A percentile compares a stretch with the other conserved stretches of the same genome.
phyloP scores from a whole-genome alignment of 2,113 vertebrate genomes.

The Colius striatus region DNA sequence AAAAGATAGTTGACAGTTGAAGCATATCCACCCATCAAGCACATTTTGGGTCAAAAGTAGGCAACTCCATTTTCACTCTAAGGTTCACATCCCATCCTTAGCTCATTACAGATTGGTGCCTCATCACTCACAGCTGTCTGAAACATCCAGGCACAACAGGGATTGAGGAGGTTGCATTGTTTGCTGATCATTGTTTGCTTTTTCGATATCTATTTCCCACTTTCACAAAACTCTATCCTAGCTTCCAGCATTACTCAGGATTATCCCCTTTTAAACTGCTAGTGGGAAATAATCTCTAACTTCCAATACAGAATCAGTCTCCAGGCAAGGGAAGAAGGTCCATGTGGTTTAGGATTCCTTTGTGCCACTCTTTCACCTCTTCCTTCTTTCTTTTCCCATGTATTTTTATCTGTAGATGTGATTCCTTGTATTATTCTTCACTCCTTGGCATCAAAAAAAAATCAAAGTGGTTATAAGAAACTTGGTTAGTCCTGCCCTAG shows the following conservation, averaged over 20 bases:
- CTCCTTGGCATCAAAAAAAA: background rate
- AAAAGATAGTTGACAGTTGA: constrained; percentile 28
- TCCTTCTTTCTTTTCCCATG: background rate
- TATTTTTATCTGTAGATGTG: background rate
- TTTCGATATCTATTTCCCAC: background rate
- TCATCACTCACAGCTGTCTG: constrained; percentile 38
- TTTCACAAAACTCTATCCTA: background rate
- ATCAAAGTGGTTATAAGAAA: background rate
- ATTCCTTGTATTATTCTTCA: background rate
- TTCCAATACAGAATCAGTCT: background rate
- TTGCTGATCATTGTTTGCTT: background rate
- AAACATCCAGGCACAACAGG: background rate
- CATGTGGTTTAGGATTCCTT: background rate
- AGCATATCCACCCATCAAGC: background rate
- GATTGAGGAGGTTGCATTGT: background rate
- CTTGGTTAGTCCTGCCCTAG: background rate
- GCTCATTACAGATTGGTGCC: constrained; percentile 24
- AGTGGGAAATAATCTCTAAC: background rate
- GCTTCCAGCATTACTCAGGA: background rate
- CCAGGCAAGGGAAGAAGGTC: background rate
- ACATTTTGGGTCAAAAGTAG: constrained; percentile 43
- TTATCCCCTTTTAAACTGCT: background rate
- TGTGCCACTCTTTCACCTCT: background rate
- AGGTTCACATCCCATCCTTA: constrained; percentile 35
- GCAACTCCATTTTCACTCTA: constrained; percentile 7